Evolutionary conservation across 2,797 vertebrate genomes (phyloP).

Genomic region (Brachyrhaphis roseni): DNA sequence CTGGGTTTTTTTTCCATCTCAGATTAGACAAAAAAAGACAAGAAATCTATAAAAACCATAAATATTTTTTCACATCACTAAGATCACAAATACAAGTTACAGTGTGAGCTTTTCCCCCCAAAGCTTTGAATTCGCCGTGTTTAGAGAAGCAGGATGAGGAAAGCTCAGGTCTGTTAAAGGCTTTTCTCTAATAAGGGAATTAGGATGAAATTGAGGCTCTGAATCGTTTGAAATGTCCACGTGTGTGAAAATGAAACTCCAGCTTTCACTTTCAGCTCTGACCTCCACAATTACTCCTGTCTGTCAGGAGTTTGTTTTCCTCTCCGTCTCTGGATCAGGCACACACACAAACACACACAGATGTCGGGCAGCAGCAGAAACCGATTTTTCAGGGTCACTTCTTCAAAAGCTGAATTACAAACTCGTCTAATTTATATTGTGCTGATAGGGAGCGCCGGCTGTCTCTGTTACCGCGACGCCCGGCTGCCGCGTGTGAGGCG

Average conservation of each 20-base stretch:
- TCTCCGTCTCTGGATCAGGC: background rate
- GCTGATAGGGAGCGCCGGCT: background rate
- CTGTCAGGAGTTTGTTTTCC: conserved; percentile 29
- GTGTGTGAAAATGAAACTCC: conserved; percentile 30
- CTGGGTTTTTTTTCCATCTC: background rate
- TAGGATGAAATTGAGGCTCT: background rate
- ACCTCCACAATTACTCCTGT: conserved; percentile 27
- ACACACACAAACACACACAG: background rate
- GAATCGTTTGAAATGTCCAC: conserved; percentile 3
- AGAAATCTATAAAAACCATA: no score
- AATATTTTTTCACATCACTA: background rate
- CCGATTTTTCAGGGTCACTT: conserved; percentile 26
- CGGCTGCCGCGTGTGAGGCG: background rate
- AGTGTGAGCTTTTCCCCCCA: background rate
- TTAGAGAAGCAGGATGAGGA: background rate
- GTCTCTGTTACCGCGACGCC: conserved; percentile 17
- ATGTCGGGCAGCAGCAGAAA: conserved; percentile 13
- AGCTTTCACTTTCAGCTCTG: conserved; percentile 30
- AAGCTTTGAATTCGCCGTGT: background rate
- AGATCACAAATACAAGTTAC: background rate
- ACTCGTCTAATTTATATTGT: conserved; percentile 4
- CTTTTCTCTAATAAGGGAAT: background rate
- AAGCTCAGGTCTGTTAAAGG: background rate
- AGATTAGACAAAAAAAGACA: background rate
- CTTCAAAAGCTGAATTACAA: conserved; percentile 42